These are phyloP conservation scores for Hydropsyche betteni DNA, from an alignment of 2,888 invertebrate genomes.

Conservation along the genomic window DNA sequence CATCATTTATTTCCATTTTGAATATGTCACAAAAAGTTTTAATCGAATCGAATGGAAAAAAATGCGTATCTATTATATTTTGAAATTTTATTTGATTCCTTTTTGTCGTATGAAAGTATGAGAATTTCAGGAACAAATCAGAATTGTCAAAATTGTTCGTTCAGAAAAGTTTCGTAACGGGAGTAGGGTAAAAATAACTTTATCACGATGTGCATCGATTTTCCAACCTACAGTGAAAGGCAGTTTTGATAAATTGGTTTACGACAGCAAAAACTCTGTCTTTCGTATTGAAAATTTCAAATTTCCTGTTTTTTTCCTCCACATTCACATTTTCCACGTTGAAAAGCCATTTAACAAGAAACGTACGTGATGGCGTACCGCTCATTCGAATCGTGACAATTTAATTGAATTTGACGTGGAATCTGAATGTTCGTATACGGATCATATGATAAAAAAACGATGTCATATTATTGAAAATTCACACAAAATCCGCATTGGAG, in stretches of 20 bases:
- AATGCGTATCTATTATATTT: too few relatives aligned
- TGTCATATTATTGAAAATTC: not conserved
- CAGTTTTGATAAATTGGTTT: conserved; percentile 19
- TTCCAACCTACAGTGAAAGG: not conserved
- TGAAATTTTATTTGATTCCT: too few relatives aligned
- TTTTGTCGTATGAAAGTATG: not conserved
- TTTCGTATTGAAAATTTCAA: conserved; percentile 4
- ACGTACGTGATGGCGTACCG: not conserved
- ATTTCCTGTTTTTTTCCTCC: too few relatives aligned
- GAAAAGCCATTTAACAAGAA: not conserved
- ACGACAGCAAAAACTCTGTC: conserved; percentile 8
- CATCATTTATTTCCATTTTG: too few relatives aligned
- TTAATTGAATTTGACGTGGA: conserved; percentile 9
- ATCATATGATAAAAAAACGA: not conserved
- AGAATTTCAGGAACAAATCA: not conserved
- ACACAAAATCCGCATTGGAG: not conserved
- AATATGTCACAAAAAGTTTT: too few relatives aligned
- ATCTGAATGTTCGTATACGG: not conserved
- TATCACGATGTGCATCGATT: conserved; percentile 14
- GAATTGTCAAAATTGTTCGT: conserved; percentile 12
- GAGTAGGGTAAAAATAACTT: conserved; percentile 12
- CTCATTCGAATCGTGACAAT: conserved; percentile 1
- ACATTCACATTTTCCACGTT: not conserved
- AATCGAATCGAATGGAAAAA: too few relatives aligned
- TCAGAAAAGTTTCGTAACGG: conserved; percentile 4